Percentiles rank a stretch among this genome's conserved stretches.
phyloP scores from a whole-genome alignment of 2,888 invertebrate genomes.

The Drosophila pegasa region DNA sequence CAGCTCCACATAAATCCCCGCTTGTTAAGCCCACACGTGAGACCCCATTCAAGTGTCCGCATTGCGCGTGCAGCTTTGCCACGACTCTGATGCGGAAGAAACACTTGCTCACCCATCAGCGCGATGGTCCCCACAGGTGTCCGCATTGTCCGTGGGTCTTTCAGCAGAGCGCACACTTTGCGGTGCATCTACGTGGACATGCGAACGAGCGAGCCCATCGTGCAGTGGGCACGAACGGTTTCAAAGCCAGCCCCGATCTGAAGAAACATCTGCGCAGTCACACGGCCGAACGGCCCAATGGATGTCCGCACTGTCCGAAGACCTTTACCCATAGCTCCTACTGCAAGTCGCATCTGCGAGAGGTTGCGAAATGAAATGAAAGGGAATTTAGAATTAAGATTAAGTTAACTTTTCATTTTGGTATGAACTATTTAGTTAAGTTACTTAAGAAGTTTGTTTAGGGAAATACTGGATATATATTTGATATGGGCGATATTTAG shows the following conservation, averaged over 20 bases:
- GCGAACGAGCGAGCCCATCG: slow-evolving; percentile 12
- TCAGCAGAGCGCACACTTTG: slow-evolving; percentile 10
- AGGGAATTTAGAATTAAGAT: background rate
- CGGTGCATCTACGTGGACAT: slow-evolving; percentile 17
- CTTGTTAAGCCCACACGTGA: background rate
- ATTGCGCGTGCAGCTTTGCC: slow-evolving; percentile 20
- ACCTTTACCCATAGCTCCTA: slow-evolving; percentile 11
- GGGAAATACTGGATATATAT: background rate
- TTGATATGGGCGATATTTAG: background rate
- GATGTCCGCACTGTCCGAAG: slow-evolving; percentile 16
- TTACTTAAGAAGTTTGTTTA: background rate
- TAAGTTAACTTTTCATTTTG: background rate
- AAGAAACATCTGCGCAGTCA: slow-evolving; percentile 12
- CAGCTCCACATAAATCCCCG: slow-evolving; percentile 3
- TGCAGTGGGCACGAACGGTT: slow-evolving; percentile 19
- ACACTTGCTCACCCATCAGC: slow-evolving; percentile 8
- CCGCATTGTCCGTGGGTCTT: slow-evolving; percentile 11
- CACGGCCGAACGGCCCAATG: slow-evolving; percentile 18
- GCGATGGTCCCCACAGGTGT: slow-evolving; percentile 5
- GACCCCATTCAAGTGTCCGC: slow-evolving; percentile 11
- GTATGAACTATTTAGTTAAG: background rate
- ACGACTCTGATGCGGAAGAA: slow-evolving; percentile 3
- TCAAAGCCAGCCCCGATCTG: slow-evolving; percentile 11
- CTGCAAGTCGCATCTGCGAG: slow-evolving; percentile 7
- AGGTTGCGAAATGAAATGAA: background rate